phyloP scores from a whole-genome alignment of 2,113 vertebrate species.

The Corvus hawaiiensis region DNA sequence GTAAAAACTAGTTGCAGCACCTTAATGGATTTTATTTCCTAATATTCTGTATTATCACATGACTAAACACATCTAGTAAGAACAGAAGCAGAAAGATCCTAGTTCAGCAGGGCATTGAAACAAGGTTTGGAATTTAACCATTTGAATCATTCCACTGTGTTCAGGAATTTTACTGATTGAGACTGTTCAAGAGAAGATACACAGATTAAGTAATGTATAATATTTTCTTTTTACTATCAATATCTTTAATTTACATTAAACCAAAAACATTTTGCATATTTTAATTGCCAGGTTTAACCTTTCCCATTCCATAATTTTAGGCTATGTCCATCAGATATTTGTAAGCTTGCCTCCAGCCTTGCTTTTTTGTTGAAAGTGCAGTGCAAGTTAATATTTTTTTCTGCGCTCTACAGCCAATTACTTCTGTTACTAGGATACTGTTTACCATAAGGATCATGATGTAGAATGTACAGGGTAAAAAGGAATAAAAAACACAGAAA shows the following conservation, averaged over 20 bases:
- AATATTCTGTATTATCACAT: neutral
- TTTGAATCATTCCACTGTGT: neutral
- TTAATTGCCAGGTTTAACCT: neutral
- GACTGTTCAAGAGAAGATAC: neutral
- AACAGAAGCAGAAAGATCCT: neutral
- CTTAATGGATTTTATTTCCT: neutral
- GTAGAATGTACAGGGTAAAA: neutral
- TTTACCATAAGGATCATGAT: constrained; percentile 8
- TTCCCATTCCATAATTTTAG: neutral
- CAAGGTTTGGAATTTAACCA: neutral
- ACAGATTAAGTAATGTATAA: neutral
- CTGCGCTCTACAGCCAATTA: neutral
- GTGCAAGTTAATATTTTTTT: neutral
- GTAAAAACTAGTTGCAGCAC: neutral
- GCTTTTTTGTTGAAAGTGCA: neutral
- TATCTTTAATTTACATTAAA: neutral
- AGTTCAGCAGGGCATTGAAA: neutral
- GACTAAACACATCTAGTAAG: neutral
- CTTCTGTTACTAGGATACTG: constrained; percentile 42
- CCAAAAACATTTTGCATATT: neutral
- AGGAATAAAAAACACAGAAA: neutral
- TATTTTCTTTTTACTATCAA: neutral
- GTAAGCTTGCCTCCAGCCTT: neutral
- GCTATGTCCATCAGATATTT: neutral
- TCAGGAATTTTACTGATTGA: neutral